Evolutionary conservation across 2,888 invertebrate genomes (phyloP), one percentile per base, ranked within the genome.

Genomic region (Monopis laevigella): DNA sequence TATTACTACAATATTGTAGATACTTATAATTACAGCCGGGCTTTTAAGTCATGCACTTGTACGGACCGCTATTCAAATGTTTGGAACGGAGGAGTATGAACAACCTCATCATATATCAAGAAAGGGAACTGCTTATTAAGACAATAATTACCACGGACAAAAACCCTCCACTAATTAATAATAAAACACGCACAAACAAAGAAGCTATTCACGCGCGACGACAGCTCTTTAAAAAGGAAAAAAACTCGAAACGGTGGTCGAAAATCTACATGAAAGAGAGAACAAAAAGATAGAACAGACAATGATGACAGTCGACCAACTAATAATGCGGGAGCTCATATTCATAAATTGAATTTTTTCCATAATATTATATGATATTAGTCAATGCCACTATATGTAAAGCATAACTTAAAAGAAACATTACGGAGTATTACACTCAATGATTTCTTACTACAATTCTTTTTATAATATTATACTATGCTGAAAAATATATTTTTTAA

Each of bases 301-400:
- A 80, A 80, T 78, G 73, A 75, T 68, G 75, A 68, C 73, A 72
- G 75, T 67, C 65, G 75, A 73, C 32, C 73, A 26, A 75, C 71
- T 73, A 72, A 77, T 71, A 78, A 78, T 80, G 78, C 78, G 77
- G 78, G 78, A 80, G 73, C 32, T 13, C 38, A 36, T 65, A 71
- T 71, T 75, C 74, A 74, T 74, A 75, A 78, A 77, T 80, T 75
- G 72, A 80, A 78, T 77, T 77, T 77, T 78, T 77, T 78, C 74
- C 75, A 77, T 77, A 77, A 78, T 78, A 78, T n/a, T n/a, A n/a
- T n/a, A n/a, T n/a, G n/a, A 77, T 77, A 77, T 80, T 77, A 77
- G 77, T 77, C 78, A 77, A 78, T 77, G 72, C 70, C 62, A 32
- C n/a, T n/a, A n/a, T n/a, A n/a, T n/a, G n/a, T n/a, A n/a, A n/a